These are phyloP conservation scores for Esox masquinongy DNA, from an alignment of 2,797 vertebrate genomes.

Conservation along the genomic window DNA sequence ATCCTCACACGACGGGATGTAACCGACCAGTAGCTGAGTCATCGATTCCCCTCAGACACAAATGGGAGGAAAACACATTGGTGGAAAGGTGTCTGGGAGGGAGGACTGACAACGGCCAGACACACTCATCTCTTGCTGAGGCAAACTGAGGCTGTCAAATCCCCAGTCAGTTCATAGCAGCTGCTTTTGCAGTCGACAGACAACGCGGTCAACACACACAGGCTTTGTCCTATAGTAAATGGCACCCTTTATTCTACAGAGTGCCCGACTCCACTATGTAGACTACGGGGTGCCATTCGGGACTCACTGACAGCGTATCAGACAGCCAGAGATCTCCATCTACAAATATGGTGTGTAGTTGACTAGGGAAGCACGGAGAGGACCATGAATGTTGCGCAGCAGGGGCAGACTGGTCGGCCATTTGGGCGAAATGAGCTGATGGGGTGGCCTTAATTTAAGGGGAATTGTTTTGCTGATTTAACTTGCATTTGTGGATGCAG, in stretches of 20 bases:
- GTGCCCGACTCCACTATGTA: neutral
- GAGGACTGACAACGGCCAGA: slow-evolving; percentile 38
- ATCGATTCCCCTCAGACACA: slow-evolving; percentile 35
- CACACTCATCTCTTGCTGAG: slow-evolving; percentile 3
- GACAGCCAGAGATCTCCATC: slow-evolving; percentile 21
- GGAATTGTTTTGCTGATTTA: too few species aligned
- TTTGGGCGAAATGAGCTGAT: too few species aligned
- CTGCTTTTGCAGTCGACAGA: slow-evolving; percentile 60
- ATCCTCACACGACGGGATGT: slow-evolving; percentile 26
- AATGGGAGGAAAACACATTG: slow-evolving; percentile 18
- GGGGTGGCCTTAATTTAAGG: too few species aligned
- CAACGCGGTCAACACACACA: slow-evolving; percentile 36
- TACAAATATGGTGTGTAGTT: slow-evolving; percentile 40
- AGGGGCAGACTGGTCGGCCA: neutral
- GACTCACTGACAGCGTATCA: too few species aligned
- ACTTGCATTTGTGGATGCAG: too few species aligned
- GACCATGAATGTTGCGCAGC: slow-evolving; percentile 23
- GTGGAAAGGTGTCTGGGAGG: slow-evolving; percentile 38
- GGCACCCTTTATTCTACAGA: too few species aligned
- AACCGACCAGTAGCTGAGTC: slow-evolving; percentile 34
- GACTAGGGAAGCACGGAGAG: slow-evolving; percentile 37
- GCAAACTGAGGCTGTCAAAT: slow-evolving; percentile 59
- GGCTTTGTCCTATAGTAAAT: slow-evolving; percentile 29
- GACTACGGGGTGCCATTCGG: neutral
- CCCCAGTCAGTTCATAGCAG: slow-evolving; percentile 64